These are phyloP conservation scores for Copidosoma aretas DNA, from an alignment of 2,888 invertebrate species.

Conservation along the genomic window DNA sequence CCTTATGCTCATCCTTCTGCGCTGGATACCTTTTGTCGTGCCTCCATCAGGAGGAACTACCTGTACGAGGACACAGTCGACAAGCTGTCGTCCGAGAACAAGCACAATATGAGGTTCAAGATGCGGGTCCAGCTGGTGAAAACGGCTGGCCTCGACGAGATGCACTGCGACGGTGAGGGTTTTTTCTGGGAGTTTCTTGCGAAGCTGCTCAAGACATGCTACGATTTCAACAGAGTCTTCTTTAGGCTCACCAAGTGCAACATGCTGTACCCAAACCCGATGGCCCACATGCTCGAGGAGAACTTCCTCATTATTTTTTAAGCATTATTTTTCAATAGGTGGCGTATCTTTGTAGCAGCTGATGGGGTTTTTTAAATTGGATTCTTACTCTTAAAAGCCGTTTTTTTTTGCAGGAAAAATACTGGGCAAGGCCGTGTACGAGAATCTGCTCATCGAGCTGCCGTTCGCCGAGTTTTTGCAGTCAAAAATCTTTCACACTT, in stretches of 20 bases:
- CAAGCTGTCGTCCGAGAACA: conserved; percentile 88
- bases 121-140: conserved; percentile 91
- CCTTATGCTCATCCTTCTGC: conserved; percentile 84
- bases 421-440: conserved; percentile 94
- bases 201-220: conserved; percentile 91
- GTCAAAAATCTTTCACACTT: conserved; percentile 82
- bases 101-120: conserved; percentile 83
- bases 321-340: conserved; percentile 84
- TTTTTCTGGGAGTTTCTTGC: conserved; percentile 94
- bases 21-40: conserved; percentile 93
- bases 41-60: conserved; percentile 86
- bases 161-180: conserved; percentile 97
- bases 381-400: conserved; percentile 27
- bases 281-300: conserved; percentile 83
- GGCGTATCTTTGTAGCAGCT: not conserved
- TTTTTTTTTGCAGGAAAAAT: conserved; percentile 86
- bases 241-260: conserved; percentile 89
- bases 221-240: conserved; percentile 95
- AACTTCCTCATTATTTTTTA: conserved; percentile 84
- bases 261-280: conserved; percentile 95
- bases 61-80: conserved; percentile 99
- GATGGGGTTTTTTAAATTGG: conserved; percentile 58
- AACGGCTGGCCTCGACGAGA: conserved; percentile 89
- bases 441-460: conserved; percentile 91
- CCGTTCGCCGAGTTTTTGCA: conserved; percentile 97